Conservation (phyloP, 1,140 invertebrate species). For the Apocrypta bakeri region DNA sequence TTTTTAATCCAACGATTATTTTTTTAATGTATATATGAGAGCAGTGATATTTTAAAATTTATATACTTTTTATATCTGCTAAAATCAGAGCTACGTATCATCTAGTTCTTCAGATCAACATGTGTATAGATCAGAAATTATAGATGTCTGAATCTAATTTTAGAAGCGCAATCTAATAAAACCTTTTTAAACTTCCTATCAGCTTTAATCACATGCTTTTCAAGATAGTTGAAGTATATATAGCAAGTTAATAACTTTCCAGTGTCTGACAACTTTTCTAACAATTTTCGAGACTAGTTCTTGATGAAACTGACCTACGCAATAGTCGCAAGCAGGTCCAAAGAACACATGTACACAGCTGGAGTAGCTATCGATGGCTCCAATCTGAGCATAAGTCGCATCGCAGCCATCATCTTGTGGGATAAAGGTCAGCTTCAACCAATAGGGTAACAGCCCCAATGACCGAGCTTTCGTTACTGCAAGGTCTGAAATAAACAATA, state of each 20-base stretch:
- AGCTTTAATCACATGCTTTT: background rate
- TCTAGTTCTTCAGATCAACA: background rate
- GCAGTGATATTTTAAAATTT: background rate
- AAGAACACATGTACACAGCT: constrained; percentile 83
- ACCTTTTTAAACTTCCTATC: background rate
- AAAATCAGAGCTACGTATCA: background rate
- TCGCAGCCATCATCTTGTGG: constrained; percentile 82
- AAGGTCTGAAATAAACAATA: constrained; percentile 68
- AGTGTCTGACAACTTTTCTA: background rate
- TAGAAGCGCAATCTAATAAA: background rate
- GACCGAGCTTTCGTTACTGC: constrained; percentile 74
- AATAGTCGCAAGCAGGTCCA: constrained; percentile 84
- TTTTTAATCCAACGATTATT: too few relatives aligned
- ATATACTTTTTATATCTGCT: background rate
- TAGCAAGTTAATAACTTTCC: background rate
- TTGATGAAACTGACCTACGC: constrained; percentile 77
- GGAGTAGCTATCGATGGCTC: constrained; percentile 80
- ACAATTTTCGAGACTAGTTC: background rate
- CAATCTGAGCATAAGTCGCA: constrained; percentile 80
- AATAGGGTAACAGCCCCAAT: constrained; percentile 73
- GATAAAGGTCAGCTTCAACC: constrained; percentile 77
- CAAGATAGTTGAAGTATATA: background rate
- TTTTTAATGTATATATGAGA: constrained; percentile 8
- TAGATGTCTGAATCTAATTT: background rate
- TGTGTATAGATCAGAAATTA: too few relatives aligned